phyloP scores from a whole-genome alignment of 2,888 invertebrate species.

The Amphiduros pacificus region DNA sequence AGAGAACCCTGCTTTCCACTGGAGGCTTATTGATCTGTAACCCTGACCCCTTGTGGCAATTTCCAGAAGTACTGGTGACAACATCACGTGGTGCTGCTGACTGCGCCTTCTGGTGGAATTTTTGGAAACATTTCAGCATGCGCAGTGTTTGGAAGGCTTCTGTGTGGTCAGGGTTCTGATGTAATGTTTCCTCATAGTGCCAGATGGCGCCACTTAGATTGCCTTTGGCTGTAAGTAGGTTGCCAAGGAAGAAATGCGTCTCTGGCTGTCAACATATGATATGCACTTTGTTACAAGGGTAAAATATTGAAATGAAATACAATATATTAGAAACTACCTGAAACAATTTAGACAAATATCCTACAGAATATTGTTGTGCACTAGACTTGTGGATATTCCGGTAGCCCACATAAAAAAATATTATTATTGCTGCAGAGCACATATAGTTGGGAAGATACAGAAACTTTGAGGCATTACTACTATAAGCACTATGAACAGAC shows the following conservation, averaged over 20 bases:
- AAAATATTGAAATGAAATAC: too few relatives aligned
- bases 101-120: slow-evolving; percentile 41
- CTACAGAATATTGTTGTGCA: too few relatives aligned
- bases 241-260: slow-evolving; percentile 71
- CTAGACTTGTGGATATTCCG: too few relatives aligned
- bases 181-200: slow-evolving; percentile 53
- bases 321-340: too few relatives aligned
- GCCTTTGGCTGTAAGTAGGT: slow-evolving; percentile 69
- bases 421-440: too few relatives aligned
- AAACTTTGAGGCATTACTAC: too few relatives aligned
- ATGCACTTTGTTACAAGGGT: too few relatives aligned
- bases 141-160: slow-evolving; percentile 48
- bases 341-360: too few relatives aligned
- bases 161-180: slow-evolving; percentile 45
- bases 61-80: slow-evolving; percentile 8
- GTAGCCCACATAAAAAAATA: too few relatives aligned
- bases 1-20: slow-evolving; percentile 51
- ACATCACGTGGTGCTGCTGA: slow-evolving; percentile 40
- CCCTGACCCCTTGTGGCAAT: slow-evolving; percentile 11
- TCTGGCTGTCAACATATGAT: slow-evolving; percentile 68
- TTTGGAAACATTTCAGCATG: slow-evolving; percentile 52
- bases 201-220: slow-evolving; percentile 60
- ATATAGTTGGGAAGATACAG: too few relatives aligned
- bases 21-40: slow-evolving; percentile 6
- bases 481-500: too few relatives aligned